A percentile compares a stretch with the other conserved stretches of the same genome.
phyloP scores from a whole-genome alignment of 2,888 invertebrate genomes.

The Hirtodrosophila cameraria region DNA sequence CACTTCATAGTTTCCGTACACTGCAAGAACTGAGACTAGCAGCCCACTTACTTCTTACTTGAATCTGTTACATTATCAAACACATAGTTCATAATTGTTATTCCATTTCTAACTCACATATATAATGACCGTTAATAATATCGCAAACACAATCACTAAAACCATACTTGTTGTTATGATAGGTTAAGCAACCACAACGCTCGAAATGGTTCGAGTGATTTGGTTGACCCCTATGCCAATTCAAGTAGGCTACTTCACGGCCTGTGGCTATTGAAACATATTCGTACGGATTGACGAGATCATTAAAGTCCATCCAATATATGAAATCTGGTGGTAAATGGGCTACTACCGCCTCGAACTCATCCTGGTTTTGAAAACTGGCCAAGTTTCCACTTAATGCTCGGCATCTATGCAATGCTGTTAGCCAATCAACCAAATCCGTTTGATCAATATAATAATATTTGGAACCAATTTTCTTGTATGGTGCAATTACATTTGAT shows the following conservation, averaged over 20 bases:
- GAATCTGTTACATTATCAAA: too few relatives aligned
- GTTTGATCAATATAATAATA: slow-evolving; percentile 7
- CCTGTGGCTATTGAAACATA: not conserved
- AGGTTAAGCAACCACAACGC: too few relatives aligned
- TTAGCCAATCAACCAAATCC: not conserved
- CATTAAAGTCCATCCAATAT: slow-evolving; percentile 20
- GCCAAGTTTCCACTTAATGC: slow-evolving; percentile 1
- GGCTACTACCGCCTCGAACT: not conserved
- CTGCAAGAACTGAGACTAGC: too few relatives aligned
- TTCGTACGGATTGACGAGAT: not conserved
- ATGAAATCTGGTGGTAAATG: too few relatives aligned
- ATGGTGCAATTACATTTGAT: not conserved
- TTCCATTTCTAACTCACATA: too few relatives aligned
- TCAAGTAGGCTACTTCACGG: not conserved
- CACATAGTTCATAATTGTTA: too few relatives aligned
- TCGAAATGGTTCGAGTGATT: too few relatives aligned
- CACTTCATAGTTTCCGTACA: too few relatives aligned
- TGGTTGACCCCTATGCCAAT: slow-evolving; percentile 2
- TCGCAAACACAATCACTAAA: too few relatives aligned
- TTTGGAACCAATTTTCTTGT: slow-evolving; percentile 1
- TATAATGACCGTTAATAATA: too few relatives aligned
- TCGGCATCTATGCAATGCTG: not conserved
- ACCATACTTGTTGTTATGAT: too few relatives aligned
- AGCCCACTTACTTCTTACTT: too few relatives aligned
- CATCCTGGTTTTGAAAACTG: not conserved